phyloP scores from a whole-genome alignment of 2,113 vertebrate genomes.

The Diglossa brunneiventris region DNA sequence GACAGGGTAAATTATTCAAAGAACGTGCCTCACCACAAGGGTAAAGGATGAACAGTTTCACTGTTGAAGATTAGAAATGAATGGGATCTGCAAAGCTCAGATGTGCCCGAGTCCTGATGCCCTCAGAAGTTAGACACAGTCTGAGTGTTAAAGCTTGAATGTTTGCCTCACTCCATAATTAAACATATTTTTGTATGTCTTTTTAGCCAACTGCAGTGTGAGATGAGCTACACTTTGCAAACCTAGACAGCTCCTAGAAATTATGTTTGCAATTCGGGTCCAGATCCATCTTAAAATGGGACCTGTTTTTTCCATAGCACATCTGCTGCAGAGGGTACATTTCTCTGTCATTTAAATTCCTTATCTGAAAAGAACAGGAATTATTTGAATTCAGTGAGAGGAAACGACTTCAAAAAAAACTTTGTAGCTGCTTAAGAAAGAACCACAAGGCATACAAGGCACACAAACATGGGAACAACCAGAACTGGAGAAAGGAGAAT shows the following conservation, averaged over 20 bases:
- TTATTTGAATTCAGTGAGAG: slow-evolving; percentile 13
- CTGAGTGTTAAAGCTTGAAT: not conserved
- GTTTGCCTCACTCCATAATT: not conserved
- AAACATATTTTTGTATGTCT: not conserved
- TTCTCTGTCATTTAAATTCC: not conserved
- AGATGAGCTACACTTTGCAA: not conserved
- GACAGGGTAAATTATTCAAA: not conserved
- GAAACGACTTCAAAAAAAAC: slow-evolving; percentile 13
- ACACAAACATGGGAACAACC: not conserved
- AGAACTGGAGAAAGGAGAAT: not conserved
- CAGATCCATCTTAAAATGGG: not conserved
- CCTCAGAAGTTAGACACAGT: not conserved
- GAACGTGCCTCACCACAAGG: not conserved
- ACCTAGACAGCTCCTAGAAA: not conserved
- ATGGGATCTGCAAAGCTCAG: not conserved
- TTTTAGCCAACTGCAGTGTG: not conserved
- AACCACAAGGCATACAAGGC: not conserved
- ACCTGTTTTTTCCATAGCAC: not conserved
- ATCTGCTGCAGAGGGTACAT: not conserved
- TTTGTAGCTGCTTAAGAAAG: slow-evolving; percentile 8
- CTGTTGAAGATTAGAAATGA: not conserved
- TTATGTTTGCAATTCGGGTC: not conserved
- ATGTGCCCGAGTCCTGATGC: not conserved
- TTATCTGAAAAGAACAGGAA: slow-evolving; percentile 31
- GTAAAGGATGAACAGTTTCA: not conserved